Base-by-base conservation (phyloP, 2,797 vertebrate genomes). In the Sebastes ruberrimus region DNA sequence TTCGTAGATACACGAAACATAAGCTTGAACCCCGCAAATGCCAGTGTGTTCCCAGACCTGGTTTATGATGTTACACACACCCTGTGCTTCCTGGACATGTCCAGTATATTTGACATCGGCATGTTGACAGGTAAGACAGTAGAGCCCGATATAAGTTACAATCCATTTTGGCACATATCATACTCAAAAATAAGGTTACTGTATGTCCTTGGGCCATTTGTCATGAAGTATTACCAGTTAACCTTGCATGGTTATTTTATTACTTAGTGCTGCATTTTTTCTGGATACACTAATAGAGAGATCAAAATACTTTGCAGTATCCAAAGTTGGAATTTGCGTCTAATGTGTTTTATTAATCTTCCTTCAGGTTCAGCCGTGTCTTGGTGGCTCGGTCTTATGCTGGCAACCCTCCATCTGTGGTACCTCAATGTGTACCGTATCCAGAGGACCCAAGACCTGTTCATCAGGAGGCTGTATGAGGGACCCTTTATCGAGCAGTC, bases 401-500 rank as follows among this genome's bases (percentile, higher is more conserved):
- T 95, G 46, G 78, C 86, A 61, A 95, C 94, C 14, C 9, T 90
- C 16, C 92, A 95, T 59, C 81, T 94, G 62, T 94, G 91, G 86
- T 78, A 65, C 52, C 83, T 90, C 10, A 87, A 71, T 4, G 23
- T 93, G 11, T 60, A 82, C 32, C 90, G 94, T 27, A 95, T 95
- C 9, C 90, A 93, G 76, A 93, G 94, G 61, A 95, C 94, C 42
- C 85, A 93, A 32, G 89, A 95, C 66, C 80, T 95, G 57, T 95
- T 95, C 71, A 81, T 89, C 7, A 76, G 89, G n/a, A 80, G 77
- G 60, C 60, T 94, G 67, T 95, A 92, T 49, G 94, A 95, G 63
- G 91, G 93, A 11, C 80, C 84, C 1, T 95, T 95, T 68, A 89
- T 95, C 2, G 94, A 95, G 38, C 94, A 95, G 73, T 93, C 92